These are phyloP conservation scores for Watsonalla cultraria DNA, from an alignment of 2,888 invertebrate genomes.

Conservation along the genomic window DNA sequence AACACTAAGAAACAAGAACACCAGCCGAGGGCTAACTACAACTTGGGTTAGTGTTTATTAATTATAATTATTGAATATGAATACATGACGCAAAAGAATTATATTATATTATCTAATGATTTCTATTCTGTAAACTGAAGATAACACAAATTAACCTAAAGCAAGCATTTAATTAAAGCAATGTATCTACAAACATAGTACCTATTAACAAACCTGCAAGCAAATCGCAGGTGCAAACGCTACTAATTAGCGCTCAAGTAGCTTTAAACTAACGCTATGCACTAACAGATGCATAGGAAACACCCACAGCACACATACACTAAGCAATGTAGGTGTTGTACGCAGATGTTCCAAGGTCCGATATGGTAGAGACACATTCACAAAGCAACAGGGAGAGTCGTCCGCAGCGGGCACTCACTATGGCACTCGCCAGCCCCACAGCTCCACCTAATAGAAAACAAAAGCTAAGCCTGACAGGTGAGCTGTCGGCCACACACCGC, in stretches of 20 bases:
- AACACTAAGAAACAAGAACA: background rate
- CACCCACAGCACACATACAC: slow-evolving; percentile 32
- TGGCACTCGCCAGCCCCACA: slow-evolving; percentile 81
- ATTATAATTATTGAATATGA: too few relatives aligned
- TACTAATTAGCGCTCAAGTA: background rate
- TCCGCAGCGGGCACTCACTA: slow-evolving; percentile 75
- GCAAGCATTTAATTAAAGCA: too few relatives aligned
- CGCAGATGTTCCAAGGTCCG: slow-evolving; percentile 65
- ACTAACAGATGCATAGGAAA: background rate
- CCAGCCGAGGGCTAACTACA: background rate
- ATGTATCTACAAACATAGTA: too few relatives aligned
- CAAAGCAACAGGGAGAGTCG: slow-evolving; percentile 37
- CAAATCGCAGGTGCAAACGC: background rate
- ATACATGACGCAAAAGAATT: too few relatives aligned
- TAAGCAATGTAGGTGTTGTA: slow-evolving; percentile 66
- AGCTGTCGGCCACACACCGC: slow-evolving; percentile 46
- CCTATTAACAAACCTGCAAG: background rate
- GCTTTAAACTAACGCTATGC: background rate
- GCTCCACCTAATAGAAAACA: slow-evolving; percentile 82
- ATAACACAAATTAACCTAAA: too few relatives aligned
- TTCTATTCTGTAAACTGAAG: too few relatives aligned
- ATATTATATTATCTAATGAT: too few relatives aligned
- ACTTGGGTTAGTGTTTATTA: background rate
- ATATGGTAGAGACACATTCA: slow-evolving; percentile 54
- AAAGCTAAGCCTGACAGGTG: slow-evolving; percentile 83